Percentiles rank a stretch among this genome's conserved stretches.
Evolutionary conservation across 2,888 invertebrate genomes (phyloP).

Genomic region (Phalera bucephala): DNA sequence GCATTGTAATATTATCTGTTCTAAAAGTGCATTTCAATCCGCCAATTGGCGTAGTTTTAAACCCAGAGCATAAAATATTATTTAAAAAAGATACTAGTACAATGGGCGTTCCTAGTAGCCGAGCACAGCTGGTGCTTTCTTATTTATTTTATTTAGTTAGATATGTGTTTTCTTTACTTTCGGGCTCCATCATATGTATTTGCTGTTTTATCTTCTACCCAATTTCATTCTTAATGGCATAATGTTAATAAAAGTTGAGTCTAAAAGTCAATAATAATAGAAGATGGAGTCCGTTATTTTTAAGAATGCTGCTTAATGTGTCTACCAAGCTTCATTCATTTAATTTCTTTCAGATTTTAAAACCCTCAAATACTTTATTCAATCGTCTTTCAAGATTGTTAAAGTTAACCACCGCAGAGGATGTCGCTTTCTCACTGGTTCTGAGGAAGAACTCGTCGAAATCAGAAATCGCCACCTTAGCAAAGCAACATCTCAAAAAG

Average conservation of each 20-base stretch:
- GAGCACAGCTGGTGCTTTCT: not conserved
- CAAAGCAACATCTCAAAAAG: constrained; percentile 90
- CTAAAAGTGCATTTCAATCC: no score
- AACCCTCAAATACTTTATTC: constrained; percentile 91
- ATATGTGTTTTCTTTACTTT: not conserved
- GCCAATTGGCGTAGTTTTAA: no score
- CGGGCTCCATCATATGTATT: not conserved
- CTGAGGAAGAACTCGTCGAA: constrained; percentile 91
- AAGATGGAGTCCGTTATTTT: no score
- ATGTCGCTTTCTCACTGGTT: constrained; percentile 94
- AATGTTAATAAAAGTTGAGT: no score
- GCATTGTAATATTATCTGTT: no score
- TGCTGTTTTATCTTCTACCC: no score
- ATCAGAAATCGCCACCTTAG: constrained; percentile 88
- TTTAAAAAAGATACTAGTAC: no score
- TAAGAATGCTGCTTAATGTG: no score
- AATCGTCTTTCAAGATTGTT: constrained; percentile 93
- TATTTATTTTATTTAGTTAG: not conserved
- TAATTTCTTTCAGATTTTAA: constrained; percentile 85
- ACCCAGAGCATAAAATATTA: no score
- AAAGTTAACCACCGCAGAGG: constrained; percentile 93
- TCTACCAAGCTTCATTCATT: constrained; percentile 17
- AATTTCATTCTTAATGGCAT: no score
- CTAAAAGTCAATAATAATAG: no score
- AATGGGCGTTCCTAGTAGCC: not conserved